Evolutionary conservation across 2,797 vertebrate genomes (phyloP), one percentile per base, ranked within the genome.

Genomic region (Phrynocephalus vlangalii): DNA sequence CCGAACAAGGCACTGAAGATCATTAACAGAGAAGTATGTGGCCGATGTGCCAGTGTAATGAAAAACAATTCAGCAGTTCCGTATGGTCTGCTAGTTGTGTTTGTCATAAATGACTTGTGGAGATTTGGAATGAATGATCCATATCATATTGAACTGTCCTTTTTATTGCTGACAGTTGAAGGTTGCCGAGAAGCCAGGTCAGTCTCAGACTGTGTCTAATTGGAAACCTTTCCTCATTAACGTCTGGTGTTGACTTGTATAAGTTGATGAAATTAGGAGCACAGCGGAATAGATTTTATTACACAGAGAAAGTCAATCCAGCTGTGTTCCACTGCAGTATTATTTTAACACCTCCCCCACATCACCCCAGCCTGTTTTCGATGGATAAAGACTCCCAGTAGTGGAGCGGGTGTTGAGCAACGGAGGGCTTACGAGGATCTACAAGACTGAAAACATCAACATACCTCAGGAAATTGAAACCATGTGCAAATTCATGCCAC

Each of bases 111-210:
- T 97, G 96, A 96, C 93, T 95, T 96, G 96, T 95, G 93, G 94
- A 96, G 94, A 96, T 96, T 97, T 94, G 92, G 92, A 97, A 96
- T 95, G 96, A 97, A 97, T 97, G 97, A 97, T 97, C 97, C 97
- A 96, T 97, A 96, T 97, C 96, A 95, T 96, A 97, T 96, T 96
- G 96, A 96, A 95, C 95, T n/a, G 92, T 97, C 94, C 95, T 96
- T 97, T 97, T 97, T 96, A 97, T 97, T 3, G 90, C 96, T 97
- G 95, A 96, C 95, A 96, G 95, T 93, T 96, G 96, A 97, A 97
- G 96, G 97, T 97, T 96, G 97, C 95, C 96, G 96, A 96, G 95
- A 96, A 96, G 95, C 95, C 96, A 92, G 94, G 92, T 96, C 95
- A 96, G 95, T 96, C 93, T 96, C 95, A 96, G 93, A 95, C 93